Evolutionary conservation across 2,113 vertebrate genomes (phyloP), one percentile per base, ranked within the genome.

Genomic region (Anoura caudifer): DNA sequence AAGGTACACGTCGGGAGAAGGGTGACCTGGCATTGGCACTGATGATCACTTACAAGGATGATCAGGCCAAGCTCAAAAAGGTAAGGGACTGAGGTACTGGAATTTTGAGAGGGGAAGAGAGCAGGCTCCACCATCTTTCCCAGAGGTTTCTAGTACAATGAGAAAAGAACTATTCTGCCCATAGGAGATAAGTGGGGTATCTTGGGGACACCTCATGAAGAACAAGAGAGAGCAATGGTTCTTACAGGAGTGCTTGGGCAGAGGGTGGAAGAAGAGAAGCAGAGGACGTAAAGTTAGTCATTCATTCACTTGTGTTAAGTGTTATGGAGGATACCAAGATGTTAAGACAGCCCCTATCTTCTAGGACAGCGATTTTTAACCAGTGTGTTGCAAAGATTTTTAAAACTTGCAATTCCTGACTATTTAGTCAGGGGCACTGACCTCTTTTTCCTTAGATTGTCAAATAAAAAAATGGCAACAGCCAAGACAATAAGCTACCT

Each of bases 1-100:
- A 99, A 98, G 99, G 99, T 81, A 99, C 99, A 0, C 98, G 99
- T 65, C 98, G 99, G 75, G 99, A 99, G 97, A 99, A 99, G 95
- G 99, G 99, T 3, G 99, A 99, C 96, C 98, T 99, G 96, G 99
- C 99, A 3, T 93, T 99, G 90, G 99, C 98, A 19, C 98, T 99
- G 31, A 99, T 99, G 99, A 99, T 99, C 97, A 99, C 99, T n/a
- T 99, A 99, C 90, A 99, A 99, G 97, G 99, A 99, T 65, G 99
- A 99, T 98, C 99, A 99, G 98, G 99, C 99, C 94, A 99, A 99
- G 95, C 99, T 99, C 61, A 99, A 99, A 98, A 99, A 99, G 99
- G 99, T 99, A 83, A 95, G 95, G 43, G 80, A 16, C 82, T 82
- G 76, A 88, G 61, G 73, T 69, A 26, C 84, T 97, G 76, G 79